Evolutionary conservation across 2,797 vertebrate genomes (phyloP).

Genomic region (Siniperca scherzeri): DNA sequence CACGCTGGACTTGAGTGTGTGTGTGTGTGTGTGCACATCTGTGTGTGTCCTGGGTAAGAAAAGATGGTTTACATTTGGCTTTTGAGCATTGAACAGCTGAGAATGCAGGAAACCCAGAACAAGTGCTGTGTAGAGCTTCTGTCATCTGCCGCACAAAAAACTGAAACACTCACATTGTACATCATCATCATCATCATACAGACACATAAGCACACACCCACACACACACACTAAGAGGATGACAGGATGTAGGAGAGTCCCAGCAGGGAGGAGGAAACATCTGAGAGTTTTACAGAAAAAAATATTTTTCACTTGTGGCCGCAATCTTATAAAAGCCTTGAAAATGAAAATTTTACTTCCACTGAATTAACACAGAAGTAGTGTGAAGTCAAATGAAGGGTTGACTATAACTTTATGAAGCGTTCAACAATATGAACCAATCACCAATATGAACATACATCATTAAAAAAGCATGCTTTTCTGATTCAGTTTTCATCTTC

Average conservation of each 20-base stretch:
- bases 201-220: constrained; percentile 44
- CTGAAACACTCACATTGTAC: constrained; percentile 63
- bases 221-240: constrained; percentile 15
- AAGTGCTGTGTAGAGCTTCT: constrained; percentile 41
- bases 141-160: constrained; percentile 66
- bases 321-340: constrained; percentile 7
- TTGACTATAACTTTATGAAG: not conserved
- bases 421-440: not conserved
- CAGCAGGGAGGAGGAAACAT: constrained; percentile 46
- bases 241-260: constrained; percentile 56
- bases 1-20: not conserved
- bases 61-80: constrained; percentile 62
- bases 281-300: constrained; percentile 23
- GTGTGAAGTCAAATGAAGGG: not conserved
- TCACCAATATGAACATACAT: not conserved
- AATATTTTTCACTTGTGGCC: constrained; percentile 15
- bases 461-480: not conserved
- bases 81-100: constrained; percentile 74
- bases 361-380: constrained; percentile 2
- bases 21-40: constrained; percentile 24
- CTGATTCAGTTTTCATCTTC: not conserved
- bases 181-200: constrained; percentile 63
- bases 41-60: constrained; percentile 41
- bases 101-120: constrained; percentile 70
- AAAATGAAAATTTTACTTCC: not conserved